Conservation (phyloP, 1,140 invertebrate genomes). For the Cyrtorhinus lividipennis region DNA sequence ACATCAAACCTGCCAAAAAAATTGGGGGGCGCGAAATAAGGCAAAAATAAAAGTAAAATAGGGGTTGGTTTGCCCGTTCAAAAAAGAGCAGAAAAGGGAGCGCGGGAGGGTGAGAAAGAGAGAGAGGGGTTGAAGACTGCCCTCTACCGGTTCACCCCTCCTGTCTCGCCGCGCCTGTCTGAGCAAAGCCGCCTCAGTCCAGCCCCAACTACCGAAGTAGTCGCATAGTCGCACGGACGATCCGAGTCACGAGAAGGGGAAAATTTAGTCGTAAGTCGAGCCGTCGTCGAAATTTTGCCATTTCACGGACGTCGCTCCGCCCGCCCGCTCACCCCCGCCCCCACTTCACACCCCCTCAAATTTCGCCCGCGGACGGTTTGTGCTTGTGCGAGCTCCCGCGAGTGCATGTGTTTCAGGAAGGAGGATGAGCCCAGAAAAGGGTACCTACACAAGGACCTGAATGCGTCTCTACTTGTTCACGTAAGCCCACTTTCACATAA, state of each 20-base stretch:
- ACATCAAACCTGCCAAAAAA: no score
- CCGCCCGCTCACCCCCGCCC: background rate
- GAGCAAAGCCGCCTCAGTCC: background rate
- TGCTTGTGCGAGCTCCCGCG: slow-evolving; percentile 5
- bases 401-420: slow-evolving; percentile 12
- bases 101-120: no score
- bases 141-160: background rate
- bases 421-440: slow-evolving; percentile 14
- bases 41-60: no score
- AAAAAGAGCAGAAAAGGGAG: no score
- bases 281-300: background rate
- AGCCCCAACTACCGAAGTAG: background rate
- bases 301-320: background rate
- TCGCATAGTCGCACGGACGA: background rate
- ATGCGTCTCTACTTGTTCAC: slow-evolving; percentile 12
- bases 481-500: slow-evolving; percentile 1
- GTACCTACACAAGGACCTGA: slow-evolving; percentile 14
- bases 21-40: no score
- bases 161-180: background rate
- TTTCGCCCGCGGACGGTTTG: background rate
- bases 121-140: background rate
- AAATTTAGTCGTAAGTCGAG: background rate
- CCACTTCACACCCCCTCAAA: background rate
- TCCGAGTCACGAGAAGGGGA: no score
- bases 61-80: no score